Conservation (phyloP, 1,140 invertebrate species). For the Penaeus japonicus region DNA sequence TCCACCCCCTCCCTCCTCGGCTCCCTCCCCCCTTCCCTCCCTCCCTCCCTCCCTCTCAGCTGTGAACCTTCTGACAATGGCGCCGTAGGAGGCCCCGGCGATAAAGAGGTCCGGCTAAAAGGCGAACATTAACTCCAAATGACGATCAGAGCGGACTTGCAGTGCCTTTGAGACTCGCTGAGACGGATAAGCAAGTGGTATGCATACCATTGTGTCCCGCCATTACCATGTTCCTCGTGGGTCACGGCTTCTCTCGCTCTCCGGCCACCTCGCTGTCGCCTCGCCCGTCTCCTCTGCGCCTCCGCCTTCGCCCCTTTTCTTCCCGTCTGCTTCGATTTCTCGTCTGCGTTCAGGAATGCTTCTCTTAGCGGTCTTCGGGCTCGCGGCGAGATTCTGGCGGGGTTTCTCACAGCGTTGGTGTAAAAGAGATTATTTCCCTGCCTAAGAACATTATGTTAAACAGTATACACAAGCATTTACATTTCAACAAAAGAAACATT, state of each 20-base stretch:
- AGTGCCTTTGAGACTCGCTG: conserved; percentile 38
- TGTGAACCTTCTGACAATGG: conserved; percentile 1
- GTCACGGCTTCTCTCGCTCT: neutral
- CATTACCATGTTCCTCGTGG: neutral
- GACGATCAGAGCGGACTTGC: conserved; percentile 50
- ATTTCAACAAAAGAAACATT: too few species aligned
- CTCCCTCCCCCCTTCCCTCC: neutral
- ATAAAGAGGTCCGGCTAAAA: conserved; percentile 42
- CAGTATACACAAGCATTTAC: too few species aligned
- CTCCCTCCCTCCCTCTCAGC: neutral
- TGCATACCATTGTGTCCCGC: conserved; percentile 21
- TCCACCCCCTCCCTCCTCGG: neutral
- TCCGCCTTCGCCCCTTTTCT: too few species aligned
- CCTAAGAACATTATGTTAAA: too few species aligned
- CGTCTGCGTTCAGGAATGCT: too few species aligned
- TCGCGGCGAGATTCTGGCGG: too few species aligned
- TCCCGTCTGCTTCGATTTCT: too few species aligned
- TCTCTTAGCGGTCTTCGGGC: too few species aligned
- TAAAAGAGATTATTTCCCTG: too few species aligned
- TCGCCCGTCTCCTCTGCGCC: too few species aligned
- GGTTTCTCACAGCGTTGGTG: too few species aligned
- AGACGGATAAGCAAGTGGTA: conserved; percentile 51
- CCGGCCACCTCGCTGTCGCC: neutral
- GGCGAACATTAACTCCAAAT: conserved; percentile 54
- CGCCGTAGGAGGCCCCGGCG: neutral